Percentiles rank a stretch among this genome's conserved stretches.
phyloP scores from a whole-genome alignment of 1,140 invertebrate species.

The Meloidogyne exigua region DNA sequence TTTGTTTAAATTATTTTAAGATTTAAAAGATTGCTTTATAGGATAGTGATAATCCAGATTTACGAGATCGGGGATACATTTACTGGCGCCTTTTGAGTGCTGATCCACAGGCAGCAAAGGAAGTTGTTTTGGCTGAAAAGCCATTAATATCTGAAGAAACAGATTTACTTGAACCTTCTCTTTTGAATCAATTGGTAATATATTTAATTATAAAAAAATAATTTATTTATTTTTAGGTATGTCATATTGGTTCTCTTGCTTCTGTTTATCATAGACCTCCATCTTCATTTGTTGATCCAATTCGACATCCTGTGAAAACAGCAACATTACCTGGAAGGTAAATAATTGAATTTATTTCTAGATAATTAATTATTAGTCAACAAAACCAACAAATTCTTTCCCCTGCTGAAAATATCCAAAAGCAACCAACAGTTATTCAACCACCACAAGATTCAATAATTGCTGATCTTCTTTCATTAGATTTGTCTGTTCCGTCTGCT shows the following conservation, averaged over 20 bases:
- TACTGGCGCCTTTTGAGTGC: slow-evolving; percentile 98
- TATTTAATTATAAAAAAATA: not conserved
- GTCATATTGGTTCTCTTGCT: slow-evolving; percentile 95
- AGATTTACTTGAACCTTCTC: slow-evolving; percentile 91
- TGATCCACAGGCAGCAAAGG: slow-evolving; percentile 95
- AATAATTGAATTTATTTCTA: not conserved
- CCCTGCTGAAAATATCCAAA: slow-evolving; percentile 47
- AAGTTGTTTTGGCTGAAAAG: slow-evolving; percentile 95
- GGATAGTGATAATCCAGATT: slow-evolving; percentile 98
- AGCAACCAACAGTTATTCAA: slow-evolving; percentile 74
- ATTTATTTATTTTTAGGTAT: slow-evolving; percentile 64
- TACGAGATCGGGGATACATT: slow-evolving; percentile 96
- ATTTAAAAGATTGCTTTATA: not conserved
- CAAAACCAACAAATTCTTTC: slow-evolving; percentile 13
- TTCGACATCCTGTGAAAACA: slow-evolving; percentile 65
- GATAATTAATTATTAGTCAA: not conserved
- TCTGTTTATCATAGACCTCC: slow-evolving; percentile 99
- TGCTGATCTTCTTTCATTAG: slow-evolving; percentile 92
- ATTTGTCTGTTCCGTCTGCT: slow-evolving; percentile 74
- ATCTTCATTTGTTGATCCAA: slow-evolving; percentile 90
- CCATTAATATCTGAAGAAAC: slow-evolving; percentile 99
- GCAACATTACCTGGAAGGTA: slow-evolving; percentile 4
- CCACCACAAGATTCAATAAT: slow-evolving; percentile 88
- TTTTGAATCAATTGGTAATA: slow-evolving; percentile 91
- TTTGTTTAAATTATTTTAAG: not conserved